Conservation (phyloP, 2,797 vertebrate species). For the Acanthurus leucopareius region DNA sequence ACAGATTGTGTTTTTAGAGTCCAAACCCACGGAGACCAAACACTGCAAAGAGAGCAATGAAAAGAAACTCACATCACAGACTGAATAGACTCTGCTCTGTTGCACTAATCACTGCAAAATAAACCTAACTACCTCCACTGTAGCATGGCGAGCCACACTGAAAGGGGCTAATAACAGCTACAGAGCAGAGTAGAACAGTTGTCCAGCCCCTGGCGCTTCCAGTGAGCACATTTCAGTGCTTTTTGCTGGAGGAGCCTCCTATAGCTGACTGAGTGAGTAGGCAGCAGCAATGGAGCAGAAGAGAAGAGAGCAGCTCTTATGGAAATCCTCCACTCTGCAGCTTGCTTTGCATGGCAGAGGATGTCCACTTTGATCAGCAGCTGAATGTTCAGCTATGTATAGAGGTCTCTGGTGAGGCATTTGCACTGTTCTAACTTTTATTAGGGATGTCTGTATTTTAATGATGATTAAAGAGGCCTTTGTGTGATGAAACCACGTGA, state of each 20-base stretch:
- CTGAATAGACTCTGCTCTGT: conserved; percentile 51
- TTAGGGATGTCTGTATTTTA: conserved; percentile 35
- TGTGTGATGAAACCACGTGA: conserved; percentile 43
- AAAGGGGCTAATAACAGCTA: conserved; percentile 69
- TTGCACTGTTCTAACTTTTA: conserved; percentile 26
- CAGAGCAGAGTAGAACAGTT: conserved; percentile 77
- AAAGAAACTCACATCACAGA: conserved; percentile 51
- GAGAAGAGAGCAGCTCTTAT: conserved; percentile 66
- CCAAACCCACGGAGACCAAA: conserved; percentile 97
- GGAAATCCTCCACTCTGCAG: conserved; percentile 64
- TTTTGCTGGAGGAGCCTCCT: conserved; percentile 77
- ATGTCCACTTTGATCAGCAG: conserved; percentile 59
- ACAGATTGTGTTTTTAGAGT: conserved; percentile 99
- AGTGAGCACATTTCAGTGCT: conserved; percentile 72
- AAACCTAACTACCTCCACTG: conserved; percentile 50
- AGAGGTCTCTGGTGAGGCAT: conserved; percentile 40
- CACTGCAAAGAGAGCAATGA: conserved; percentile 87
- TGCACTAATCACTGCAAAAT: conserved; percentile 58
- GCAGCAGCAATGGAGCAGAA: conserved; percentile 75
- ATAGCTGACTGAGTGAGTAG: conserved; percentile 76
- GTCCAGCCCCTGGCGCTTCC: conserved; percentile 75
- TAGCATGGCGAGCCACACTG: conserved; percentile 53
- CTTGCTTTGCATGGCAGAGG: conserved; percentile 55
- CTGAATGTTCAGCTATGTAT: conserved; percentile 42
- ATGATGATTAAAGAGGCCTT: conserved; percentile 32